phyloP scores from a whole-genome alignment of 2,888 invertebrate genomes.

The Linnaemya vulpina region DNA sequence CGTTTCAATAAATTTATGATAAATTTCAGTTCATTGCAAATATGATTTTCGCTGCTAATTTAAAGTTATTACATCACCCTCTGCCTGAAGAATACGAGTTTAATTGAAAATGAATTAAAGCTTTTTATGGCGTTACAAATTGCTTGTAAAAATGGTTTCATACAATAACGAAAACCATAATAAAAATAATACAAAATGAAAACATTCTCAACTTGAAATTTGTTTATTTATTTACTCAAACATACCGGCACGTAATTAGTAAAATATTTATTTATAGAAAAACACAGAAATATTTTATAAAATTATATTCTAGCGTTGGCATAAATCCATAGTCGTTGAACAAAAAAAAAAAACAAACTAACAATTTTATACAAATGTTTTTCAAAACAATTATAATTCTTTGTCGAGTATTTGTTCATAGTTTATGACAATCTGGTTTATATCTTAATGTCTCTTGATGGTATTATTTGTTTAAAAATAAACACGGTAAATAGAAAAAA shows the following conservation, averaged over 20 bases:
- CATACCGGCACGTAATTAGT: constrained; percentile 59
- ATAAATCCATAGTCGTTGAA: constrained; percentile 22
- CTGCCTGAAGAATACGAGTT: neutral
- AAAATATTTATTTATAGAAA: constrained; percentile 62
- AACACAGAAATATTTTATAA: constrained; percentile 27
- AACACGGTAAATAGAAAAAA: neutral
- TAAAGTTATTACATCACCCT: neutral
- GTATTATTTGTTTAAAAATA: constrained; percentile 27
- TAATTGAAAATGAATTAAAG: constrained; percentile 1
- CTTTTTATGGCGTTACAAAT: neutral
- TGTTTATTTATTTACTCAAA: constrained; percentile 23
- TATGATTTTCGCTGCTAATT: too few species aligned
- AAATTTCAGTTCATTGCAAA: too few species aligned
- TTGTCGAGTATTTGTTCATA: constrained; percentile 10
- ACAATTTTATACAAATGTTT: neutral
- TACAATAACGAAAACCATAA: neutral
- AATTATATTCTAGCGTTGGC: constrained; percentile 41
- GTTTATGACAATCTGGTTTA: constrained; percentile 30
- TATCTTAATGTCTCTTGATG: constrained; percentile 4
- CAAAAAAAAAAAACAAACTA: neutral
- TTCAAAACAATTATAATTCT: constrained; percentile 21
- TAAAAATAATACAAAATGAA: neutral
- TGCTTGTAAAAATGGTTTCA: constrained; percentile 16
- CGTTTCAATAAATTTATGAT: too few species aligned
- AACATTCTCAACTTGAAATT: constrained; percentile 10